These are phyloP conservation scores for Hippocampus mohnikei DNA, from an alignment of 2,113 vertebrate genomes.

Conservation along the genomic window DNA sequence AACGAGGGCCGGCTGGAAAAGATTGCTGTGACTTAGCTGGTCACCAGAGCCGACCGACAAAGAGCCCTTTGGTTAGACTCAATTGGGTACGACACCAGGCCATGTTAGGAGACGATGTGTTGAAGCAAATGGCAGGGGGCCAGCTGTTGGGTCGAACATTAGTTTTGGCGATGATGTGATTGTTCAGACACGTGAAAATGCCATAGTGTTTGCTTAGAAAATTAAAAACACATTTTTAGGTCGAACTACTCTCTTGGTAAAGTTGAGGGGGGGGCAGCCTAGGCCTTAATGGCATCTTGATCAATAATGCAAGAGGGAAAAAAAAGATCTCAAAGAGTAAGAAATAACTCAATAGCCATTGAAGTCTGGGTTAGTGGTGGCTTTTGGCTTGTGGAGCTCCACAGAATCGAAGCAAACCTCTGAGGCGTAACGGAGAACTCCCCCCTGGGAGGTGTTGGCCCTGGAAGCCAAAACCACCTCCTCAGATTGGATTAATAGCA, in stretches of 20 bases:
- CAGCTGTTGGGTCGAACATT: neutral
- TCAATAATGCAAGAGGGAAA: slow-evolving; percentile 52
- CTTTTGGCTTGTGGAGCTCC: slow-evolving; percentile 8
- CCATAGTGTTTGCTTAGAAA: neutral
- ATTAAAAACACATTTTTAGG: neutral
- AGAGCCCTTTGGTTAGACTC: neutral
- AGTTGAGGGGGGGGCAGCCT: neutral
- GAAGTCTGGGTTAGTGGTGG: slow-evolving; percentile 6
- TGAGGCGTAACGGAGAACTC: slow-evolving; percentile 56
- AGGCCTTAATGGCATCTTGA: slow-evolving; percentile 4
- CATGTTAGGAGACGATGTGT: too few relatives aligned
- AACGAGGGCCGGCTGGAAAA: neutral
- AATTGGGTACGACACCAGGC: neutral
- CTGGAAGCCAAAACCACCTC: slow-evolving; percentile 56
- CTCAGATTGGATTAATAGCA: slow-evolving; percentile 67
- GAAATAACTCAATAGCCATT: slow-evolving; percentile 10
- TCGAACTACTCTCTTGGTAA: neutral
- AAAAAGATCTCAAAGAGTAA: slow-evolving; percentile 14
- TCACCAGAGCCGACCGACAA: neutral
- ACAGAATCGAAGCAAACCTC: slow-evolving; percentile 52
- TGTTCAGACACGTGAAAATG: neutral
- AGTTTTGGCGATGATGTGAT: neutral
- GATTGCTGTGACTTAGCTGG: neutral
- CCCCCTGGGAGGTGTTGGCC: slow-evolving; percentile 34
- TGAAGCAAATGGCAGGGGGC: neutral